Base-by-base conservation (phyloP, 2,888 invertebrate genomes). In the Oeneis ivallda region DNA sequence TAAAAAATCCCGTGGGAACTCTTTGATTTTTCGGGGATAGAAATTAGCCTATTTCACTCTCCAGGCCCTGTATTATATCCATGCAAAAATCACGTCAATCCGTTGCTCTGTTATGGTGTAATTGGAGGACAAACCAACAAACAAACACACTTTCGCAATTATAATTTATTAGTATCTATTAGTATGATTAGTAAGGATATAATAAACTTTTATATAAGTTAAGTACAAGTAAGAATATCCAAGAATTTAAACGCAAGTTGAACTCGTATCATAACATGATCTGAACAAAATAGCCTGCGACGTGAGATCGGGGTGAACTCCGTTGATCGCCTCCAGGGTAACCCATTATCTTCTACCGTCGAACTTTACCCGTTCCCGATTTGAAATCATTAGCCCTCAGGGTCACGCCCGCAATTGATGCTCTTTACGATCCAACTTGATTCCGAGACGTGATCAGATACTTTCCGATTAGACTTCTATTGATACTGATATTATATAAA, bases 321-420 rank as follows among this genome's bases (percentile, higher is more conserved):
- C 68, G 63, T 64, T 68, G 66, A 64, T 66, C 45, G 68, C 66
- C 66, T 62, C 57, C 61, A 61, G 68, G 68, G 68, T 58, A 41
- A 32, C 41, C 61, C 68, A 68, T 66, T 66, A 66, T 68, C 62
- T 62, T 56, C 39, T 15, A 53, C 59, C 61, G 61, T 64, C 45
- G 60, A 68, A 68, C 66, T 68, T 68, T 57, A 66, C 41, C 66
- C 66, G 63, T 64, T 53, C 32, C 61, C 64, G 63, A 63, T 66
- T 66, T 63, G 56, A 64, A 66, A 68, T 64, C 66, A 68, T 68
- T 68, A 64, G 66, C 68, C 26, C 57, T 61, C 64, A 50, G 57
- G 61, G 67, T 47, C 37, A 43, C 41, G 53, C 54, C 50, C 62
- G 53, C 53, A 15, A 52, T 61, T 54, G 53, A 53, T 62, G 62